Conservation (phyloP, 2,888 invertebrate species). For the Abscondita cerata region DNA sequence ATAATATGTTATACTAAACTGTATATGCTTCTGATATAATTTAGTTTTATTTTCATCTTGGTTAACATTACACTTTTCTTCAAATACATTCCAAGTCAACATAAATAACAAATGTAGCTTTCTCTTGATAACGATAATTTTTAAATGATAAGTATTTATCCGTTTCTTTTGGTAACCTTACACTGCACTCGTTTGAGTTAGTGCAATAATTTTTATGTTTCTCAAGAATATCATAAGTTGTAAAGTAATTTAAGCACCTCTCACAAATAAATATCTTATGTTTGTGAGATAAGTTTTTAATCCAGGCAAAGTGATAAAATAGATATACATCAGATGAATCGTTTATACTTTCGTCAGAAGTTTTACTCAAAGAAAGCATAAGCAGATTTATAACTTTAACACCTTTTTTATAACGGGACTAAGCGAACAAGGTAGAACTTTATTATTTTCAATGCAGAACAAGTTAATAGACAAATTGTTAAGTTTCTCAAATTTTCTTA, state of each 20-base stretch:
- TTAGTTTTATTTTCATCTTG: conserved; percentile 6
- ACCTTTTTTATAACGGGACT: not conserved
- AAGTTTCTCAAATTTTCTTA: conserved; percentile 36
- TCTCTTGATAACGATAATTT: conserved; percentile 20
- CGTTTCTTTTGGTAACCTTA: not conserved
- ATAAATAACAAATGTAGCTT: conserved; percentile 33
- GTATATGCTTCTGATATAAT: conserved; percentile 19
- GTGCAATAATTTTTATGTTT: conserved; percentile 20
- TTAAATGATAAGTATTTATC: conserved; percentile 25
- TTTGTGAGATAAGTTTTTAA: conserved; percentile 23
- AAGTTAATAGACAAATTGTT: conserved; percentile 40
- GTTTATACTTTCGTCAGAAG: not conserved
- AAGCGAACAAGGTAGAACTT: not conserved
- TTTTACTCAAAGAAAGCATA: not conserved
- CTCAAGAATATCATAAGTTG: conserved; percentile 2
- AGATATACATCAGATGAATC: not conserved
- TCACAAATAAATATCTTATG: conserved; percentile 17
- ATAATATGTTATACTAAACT: conserved; percentile 29
- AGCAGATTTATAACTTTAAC: not conserved
- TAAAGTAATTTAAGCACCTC: conserved; percentile 25
- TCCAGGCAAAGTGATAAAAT: conserved; percentile 23
- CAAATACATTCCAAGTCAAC: conserved; percentile 32
- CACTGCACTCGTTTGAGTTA: not conserved
- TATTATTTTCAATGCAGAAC: conserved; percentile 32
- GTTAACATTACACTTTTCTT: not conserved